phyloP scores from a whole-genome alignment of 37 sponge, comb jelly and placozoan genomes.

The Axinella damicornis region DNA sequence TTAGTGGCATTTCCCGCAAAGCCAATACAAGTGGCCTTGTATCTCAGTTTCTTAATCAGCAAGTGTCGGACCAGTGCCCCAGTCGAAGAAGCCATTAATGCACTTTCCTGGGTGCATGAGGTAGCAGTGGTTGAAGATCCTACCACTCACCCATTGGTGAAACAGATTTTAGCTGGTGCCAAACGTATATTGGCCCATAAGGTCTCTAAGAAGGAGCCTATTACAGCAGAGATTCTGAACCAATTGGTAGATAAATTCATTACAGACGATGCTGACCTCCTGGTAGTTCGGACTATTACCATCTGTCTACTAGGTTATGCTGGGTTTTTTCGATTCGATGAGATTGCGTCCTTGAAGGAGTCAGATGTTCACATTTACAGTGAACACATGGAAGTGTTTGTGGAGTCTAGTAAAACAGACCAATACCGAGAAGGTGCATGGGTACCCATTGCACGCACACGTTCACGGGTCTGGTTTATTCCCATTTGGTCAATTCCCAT shows the following conservation, averaged over 20 bases:
- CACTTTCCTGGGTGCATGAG: slow-evolving; percentile 15
- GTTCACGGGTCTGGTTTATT: no score
- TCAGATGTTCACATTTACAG: no score
- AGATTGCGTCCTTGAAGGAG: no score
- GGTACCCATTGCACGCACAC: no score
- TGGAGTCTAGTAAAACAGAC: no score
- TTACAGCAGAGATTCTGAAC: neutral
- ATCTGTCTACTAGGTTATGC: slow-evolving; percentile 18
- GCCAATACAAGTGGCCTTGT: slow-evolving; percentile 15
- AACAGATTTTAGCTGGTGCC: slow-evolving; percentile 12
- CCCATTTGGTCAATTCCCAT: no score
- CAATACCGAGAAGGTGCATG: no score
- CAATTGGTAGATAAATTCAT: neutral
- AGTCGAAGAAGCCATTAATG: slow-evolving; percentile 25
- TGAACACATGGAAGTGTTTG: no score
- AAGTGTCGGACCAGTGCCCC: slow-evolving; percentile 6
- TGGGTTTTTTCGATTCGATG: slow-evolving; percentile 6
- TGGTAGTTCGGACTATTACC: neutral
- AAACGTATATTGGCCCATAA: slow-evolving; percentile 1
- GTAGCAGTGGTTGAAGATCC: slow-evolving; percentile 14
- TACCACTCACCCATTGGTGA: neutral
- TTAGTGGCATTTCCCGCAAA: slow-evolving; percentile 21
- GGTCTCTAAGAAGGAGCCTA: neutral
- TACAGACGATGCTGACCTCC: neutral
- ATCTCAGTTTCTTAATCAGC: slow-evolving; percentile 12